These are phyloP conservation scores for Galleria mellonella DNA, from an alignment of 1,140 invertebrate species.

Conservation along the genomic window DNA sequence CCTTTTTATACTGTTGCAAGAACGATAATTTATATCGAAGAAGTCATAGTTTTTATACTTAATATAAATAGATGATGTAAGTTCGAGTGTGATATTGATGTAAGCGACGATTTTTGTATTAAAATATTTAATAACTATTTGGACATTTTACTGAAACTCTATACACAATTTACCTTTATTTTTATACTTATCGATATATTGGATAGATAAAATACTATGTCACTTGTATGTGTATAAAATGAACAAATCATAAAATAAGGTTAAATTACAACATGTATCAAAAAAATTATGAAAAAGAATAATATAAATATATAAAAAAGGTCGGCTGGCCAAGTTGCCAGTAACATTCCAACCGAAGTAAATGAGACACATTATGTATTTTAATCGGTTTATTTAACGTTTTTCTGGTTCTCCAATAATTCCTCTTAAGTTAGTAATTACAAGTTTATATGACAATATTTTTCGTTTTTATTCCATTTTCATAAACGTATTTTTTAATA, in stretches of 20 bases:
- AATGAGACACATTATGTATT: constrained; percentile 27
- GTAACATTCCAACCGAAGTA: no score
- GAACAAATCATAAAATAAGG: no score
- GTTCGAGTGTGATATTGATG: constrained; percentile 71
- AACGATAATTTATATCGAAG: constrained; percentile 64
- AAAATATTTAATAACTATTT: constrained; percentile 45
- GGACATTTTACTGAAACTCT: neutral
- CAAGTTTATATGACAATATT: constrained; percentile 72
- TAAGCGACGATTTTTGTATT: constrained; percentile 67
- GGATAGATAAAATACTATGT: no score
- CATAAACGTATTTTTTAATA: constrained; percentile 72
- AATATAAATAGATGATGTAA: constrained; percentile 74
- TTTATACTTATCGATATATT: neutral
- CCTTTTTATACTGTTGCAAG: constrained; percentile 60
- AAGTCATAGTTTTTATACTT: constrained; percentile 74
- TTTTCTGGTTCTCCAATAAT: constrained; percentile 71
- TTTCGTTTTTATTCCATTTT: constrained; percentile 71
- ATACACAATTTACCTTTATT: neutral
- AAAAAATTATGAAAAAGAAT: no score
- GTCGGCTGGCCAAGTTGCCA: no score
- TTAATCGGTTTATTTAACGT: constrained; percentile 73
- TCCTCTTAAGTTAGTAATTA: constrained; percentile 73
- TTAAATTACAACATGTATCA: no score
- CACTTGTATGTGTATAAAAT: no score
- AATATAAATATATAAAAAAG: no score